Percentiles rank a stretch among this genome's conserved stretches.
phyloP scores from a whole-genome alignment of 1,140 invertebrate genomes.

The Ruditapes philippinarum region DNA sequence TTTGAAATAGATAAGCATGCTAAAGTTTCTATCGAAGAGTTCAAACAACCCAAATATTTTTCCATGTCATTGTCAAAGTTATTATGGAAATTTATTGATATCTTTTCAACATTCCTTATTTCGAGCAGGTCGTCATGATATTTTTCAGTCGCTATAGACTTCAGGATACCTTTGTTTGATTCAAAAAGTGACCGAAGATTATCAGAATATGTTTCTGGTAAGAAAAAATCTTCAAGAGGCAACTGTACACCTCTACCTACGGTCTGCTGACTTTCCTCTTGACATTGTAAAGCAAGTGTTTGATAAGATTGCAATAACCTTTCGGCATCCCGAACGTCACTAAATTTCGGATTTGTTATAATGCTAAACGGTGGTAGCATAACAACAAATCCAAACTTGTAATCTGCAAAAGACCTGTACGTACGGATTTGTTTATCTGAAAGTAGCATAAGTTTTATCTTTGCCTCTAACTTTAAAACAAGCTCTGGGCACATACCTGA shows the following conservation, averaged over 20 bases:
- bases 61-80: background rate
- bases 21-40: background rate
- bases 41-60: background rate
- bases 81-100: background rate
- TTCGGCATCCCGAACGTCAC: background rate
- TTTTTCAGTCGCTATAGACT: background rate
- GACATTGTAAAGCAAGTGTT: background rate
- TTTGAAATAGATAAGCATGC: background rate
- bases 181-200: background rate
- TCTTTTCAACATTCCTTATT: background rate
- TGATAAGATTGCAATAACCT: background rate
- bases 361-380: background rate
- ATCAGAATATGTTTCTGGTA: background rate
- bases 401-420: background rate
- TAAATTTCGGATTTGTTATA: background rate
- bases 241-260: background rate
- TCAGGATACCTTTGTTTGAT: background rate
- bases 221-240: background rate
- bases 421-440: background rate
- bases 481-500: no score
- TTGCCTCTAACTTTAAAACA: no score
- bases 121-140: background rate
- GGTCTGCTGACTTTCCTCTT: background rate
- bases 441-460: no score
- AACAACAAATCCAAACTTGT: background rate